Evolutionary conservation across 2,888 invertebrate genomes (phyloP), one percentile per base, ranked within the genome.

Genomic region (Muscina levida): DNA sequence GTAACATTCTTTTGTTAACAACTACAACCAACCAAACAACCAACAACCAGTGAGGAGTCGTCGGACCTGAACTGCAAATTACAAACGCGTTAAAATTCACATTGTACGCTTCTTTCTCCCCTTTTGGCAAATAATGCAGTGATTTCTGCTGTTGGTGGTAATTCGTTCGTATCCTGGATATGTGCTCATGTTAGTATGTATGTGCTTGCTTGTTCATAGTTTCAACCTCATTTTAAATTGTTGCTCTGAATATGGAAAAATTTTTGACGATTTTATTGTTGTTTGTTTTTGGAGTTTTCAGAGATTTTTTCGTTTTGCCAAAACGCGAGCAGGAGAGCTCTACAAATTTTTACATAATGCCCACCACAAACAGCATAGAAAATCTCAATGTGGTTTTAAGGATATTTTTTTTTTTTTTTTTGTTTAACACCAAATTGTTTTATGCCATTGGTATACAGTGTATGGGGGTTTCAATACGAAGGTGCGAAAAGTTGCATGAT

Each of bases 361-460:
- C 68, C 81, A 81, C 81, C 81, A 68, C 81, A 81, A 81, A 77
- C 74, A 81, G 75, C 81, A 81, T 75, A 68, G 77, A 75, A 81
- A 77, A 81, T 77, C 77, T 81, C 62, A 75, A 81, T 81, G 81
- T 75, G 81, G 81, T 74, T 81, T 81, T 80, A 31, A 56, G 37
- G 70, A 73, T 77, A 77, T 81, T 77, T 74, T 48, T 65, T 59
- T 71, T 74, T 11, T 67, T 59, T 59, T 53, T 22, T 22, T 51
- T 51, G 51, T 51, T 51, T n/a, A n/a, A 53, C 37, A 39, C 8
- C 8, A 39, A 8, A 42, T 42, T 26, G 42, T 42, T 42, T 10
- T 13, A 56, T 24, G 26, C 56, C 11, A 51, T 19, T n/a, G 13
- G 56, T 26, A 56, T 26, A 1, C 1, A 26, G n/a, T 11, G 13